phyloP scores from a whole-genome alignment of 2,888 invertebrate species.

The Bombylius discolor region DNA sequence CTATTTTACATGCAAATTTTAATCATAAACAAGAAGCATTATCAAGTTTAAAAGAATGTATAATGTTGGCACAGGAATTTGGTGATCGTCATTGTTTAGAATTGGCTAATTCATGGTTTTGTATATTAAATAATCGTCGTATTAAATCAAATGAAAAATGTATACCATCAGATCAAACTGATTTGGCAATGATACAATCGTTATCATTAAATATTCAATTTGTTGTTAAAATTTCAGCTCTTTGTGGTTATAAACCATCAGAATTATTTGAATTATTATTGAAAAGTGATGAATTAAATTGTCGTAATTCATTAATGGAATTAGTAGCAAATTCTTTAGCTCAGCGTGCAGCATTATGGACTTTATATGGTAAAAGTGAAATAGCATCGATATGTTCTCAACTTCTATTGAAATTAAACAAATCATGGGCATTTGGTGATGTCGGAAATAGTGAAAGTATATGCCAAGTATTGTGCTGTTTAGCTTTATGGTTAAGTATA shows the following conservation, averaged over 20 bases:
- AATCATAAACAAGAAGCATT: slow-evolving; percentile 57
- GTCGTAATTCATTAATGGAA: slow-evolving; percentile 69
- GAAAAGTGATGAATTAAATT: slow-evolving; percentile 75
- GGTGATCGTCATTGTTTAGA: slow-evolving; percentile 76
- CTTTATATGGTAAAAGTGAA: slow-evolving; percentile 75
- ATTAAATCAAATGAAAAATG: slow-evolving; percentile 54
- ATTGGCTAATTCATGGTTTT: slow-evolving; percentile 72
- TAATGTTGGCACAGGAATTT: slow-evolving; percentile 76
- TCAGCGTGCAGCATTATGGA: slow-evolving; percentile 76
- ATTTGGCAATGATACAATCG: slow-evolving; percentile 54
- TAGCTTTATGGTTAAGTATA: slow-evolving; percentile 40
- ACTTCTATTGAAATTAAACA: slow-evolving; percentile 61
- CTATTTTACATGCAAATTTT: slow-evolving; percentile 77
- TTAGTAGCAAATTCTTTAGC: slow-evolving; percentile 67
- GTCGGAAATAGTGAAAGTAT: slow-evolving; percentile 53
- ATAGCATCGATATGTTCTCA: slow-evolving; percentile 72
- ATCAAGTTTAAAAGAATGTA: slow-evolving; percentile 72
- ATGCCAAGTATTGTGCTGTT: slow-evolving; percentile 55
- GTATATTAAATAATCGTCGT: slow-evolving; percentile 42
- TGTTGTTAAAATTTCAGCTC: slow-evolving; percentile 62
- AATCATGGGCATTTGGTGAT: slow-evolving; percentile 38
- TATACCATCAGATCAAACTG: slow-evolving; percentile 51
- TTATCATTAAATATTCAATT: slow-evolving; percentile 62
- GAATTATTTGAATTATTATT: slow-evolving; percentile 54
- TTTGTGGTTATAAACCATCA: slow-evolving; percentile 30